phyloP scores from a whole-genome alignment of 1,140 invertebrate genomes.

The Tetramorium alpestre region DNA sequence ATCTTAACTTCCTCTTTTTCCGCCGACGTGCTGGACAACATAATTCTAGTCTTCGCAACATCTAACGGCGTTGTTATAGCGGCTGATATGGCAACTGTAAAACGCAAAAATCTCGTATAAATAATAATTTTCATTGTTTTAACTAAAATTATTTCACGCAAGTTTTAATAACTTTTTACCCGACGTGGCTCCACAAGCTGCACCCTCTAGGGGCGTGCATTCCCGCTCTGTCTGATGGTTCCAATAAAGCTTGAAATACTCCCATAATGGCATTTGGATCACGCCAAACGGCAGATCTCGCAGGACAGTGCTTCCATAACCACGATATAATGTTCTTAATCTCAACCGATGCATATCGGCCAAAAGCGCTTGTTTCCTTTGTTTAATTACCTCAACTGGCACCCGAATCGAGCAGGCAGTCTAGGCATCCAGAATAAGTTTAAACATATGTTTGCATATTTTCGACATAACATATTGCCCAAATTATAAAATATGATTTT shows the following conservation, averaged over 20 bases:
- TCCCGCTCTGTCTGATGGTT: slow-evolving; percentile 83
- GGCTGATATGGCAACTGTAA: slow-evolving; percentile 91
- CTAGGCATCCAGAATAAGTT: slow-evolving; percentile 82
- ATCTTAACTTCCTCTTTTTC: slow-evolving; percentile 73
- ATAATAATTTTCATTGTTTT: neutral
- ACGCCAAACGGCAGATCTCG: slow-evolving; percentile 98
- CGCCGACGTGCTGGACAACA: slow-evolving; percentile 88
- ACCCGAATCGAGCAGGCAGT: slow-evolving; percentile 96
- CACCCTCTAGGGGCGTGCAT: slow-evolving; percentile 90
- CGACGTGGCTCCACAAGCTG: slow-evolving; percentile 93
- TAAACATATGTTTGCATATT: neutral
- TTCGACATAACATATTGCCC: too few relatives aligned
- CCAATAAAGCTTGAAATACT: slow-evolving; percentile 92
- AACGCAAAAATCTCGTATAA: neutral
- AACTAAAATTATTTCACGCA: neutral
- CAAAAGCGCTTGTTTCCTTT: slow-evolving; percentile 93
- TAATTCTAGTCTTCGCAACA: slow-evolving; percentile 98
- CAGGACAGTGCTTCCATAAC: slow-evolving; percentile 95
- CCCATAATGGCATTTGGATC: slow-evolving; percentile 98
- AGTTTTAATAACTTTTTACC: slow-evolving; percentile 83
- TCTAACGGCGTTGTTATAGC: slow-evolving; percentile 96
- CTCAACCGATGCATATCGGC: slow-evolving; percentile 81
- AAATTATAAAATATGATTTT: slow-evolving; percentile 9
- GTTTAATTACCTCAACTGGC: slow-evolving; percentile 98
- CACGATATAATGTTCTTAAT: slow-evolving; percentile 92